Conservation (phyloP, 2,113 vertebrate species). For the Lepus timidus region DNA sequence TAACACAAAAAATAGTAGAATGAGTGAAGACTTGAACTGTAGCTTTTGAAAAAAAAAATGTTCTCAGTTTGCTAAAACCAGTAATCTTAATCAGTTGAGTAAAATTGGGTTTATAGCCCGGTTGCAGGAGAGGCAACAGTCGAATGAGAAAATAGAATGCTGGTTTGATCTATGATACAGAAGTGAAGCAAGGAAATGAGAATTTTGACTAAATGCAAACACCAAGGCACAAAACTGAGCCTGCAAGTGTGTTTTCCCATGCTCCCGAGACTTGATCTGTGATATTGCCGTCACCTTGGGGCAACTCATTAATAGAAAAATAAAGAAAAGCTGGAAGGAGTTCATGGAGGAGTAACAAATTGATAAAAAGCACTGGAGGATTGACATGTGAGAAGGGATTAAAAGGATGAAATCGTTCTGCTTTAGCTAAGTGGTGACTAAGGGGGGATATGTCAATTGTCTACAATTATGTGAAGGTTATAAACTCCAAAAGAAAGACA, state of each 20-base stretch:
- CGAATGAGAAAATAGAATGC: background rate
- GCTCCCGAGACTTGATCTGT: background rate
- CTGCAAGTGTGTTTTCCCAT: background rate
- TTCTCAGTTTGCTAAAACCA: background rate
- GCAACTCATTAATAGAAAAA: slow-evolving; percentile 64
- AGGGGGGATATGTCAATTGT: background rate
- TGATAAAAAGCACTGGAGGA: slow-evolving; percentile 10
- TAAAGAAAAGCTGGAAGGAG: slow-evolving; percentile 10
- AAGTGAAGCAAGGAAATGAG: slow-evolving; percentile 11
- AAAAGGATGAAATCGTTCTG: slow-evolving; percentile 58
- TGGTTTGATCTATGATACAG: background rate
- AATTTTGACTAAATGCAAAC: slow-evolving; percentile 54
- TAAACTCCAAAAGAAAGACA: slow-evolving; percentile 53
- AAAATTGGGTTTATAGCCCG: background rate
- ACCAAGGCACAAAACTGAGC: background rate
- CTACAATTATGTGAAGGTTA: slow-evolving; percentile 43
- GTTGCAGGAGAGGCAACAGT: slow-evolving; percentile 4
- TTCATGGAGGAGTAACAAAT: slow-evolving; percentile 23
- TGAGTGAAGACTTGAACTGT: background rate
- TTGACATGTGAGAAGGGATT: slow-evolving; percentile 58
- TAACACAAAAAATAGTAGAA: background rate
- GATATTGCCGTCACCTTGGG: slow-evolving; percentile 18
- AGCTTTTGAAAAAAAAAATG: background rate
- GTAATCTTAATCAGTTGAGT: background rate
- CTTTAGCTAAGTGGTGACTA: slow-evolving; percentile 47